Conservation (phyloP, 2,888 invertebrate species). For the Leptopterna dolabrata region DNA sequence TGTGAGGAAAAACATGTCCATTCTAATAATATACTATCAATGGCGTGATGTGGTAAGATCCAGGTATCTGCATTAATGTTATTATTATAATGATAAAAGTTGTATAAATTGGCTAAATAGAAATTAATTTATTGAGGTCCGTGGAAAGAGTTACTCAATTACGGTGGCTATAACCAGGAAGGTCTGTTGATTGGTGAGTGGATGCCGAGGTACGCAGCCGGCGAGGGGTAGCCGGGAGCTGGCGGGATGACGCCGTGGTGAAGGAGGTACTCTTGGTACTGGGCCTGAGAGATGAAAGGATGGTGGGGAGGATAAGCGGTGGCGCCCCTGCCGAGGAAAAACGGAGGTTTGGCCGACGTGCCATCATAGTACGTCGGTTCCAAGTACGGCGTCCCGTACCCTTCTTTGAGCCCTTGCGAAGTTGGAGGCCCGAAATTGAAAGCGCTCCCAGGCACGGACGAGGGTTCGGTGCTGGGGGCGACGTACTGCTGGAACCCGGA, state of each 20-base stretch:
- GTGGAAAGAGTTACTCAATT: not conserved
- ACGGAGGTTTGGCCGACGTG: constrained; percentile 55
- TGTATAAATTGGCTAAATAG: constrained; percentile 27
- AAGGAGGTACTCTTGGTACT: constrained; percentile 73
- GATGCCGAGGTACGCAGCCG: constrained; percentile 76
- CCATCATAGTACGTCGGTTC: constrained; percentile 61
- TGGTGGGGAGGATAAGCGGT: constrained; percentile 60
- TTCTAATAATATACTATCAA: not conserved
- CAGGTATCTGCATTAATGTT: not conserved
- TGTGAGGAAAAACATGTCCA: not conserved
- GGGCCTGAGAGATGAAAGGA: constrained; percentile 66
- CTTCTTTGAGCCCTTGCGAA: constrained; percentile 69
- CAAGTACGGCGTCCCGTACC: constrained; percentile 68
- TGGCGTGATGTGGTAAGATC: constrained; percentile 32
- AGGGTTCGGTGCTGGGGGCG: constrained; percentile 69
- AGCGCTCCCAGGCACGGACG: constrained; percentile 82
- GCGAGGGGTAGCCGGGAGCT: constrained; percentile 54
- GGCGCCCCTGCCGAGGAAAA: constrained; percentile 54
- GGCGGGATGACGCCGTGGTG: constrained; percentile 69
- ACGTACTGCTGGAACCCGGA: constrained; percentile 63
- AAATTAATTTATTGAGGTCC: constrained; percentile 35
- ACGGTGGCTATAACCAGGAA: constrained; percentile 66
- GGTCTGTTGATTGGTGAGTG: constrained; percentile 76
- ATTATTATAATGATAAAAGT: not conserved
- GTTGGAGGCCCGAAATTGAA: constrained; percentile 82